These are phyloP conservation scores for Abramis brama DNA, from an alignment of 2,113 vertebrate species.

Conservation along the genomic window DNA sequence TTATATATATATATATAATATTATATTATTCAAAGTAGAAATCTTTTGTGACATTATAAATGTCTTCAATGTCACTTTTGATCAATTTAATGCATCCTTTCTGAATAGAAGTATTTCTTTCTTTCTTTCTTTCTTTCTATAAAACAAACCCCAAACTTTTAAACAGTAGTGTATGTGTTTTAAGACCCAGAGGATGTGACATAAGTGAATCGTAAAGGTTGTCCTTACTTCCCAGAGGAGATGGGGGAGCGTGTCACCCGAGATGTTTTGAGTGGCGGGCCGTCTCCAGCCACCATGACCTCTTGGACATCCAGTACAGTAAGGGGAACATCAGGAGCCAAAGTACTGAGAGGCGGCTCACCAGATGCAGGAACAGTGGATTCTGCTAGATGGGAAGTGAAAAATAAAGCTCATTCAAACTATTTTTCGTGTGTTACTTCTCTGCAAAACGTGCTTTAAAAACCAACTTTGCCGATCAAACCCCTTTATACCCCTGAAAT, in stretches of 20 bases:
- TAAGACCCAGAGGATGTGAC: neutral
- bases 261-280: slow-evolving; percentile 48
- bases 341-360: slow-evolving; percentile 58
- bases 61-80: neutral
- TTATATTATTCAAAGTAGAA: neutral
- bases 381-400: slow-evolving; percentile 55
- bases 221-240: slow-evolving; percentile 57
- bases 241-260: slow-evolving; percentile 50
- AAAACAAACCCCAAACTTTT: neutral
- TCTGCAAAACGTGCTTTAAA: neutral
- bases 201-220: neutral
- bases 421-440: neutral
- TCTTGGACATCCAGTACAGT: slow-evolving; percentile 51
- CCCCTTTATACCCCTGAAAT: neutral
- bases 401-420: neutral
- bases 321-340: slow-evolving; percentile 69
- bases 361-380: slow-evolving; percentile 38
- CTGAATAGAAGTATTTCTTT: neutral
- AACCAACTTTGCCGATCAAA: neutral
- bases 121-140: neutral
- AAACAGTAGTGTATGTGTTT: neutral
- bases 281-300: slow-evolving; percentile 51
- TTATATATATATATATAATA: no score
- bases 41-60: neutral
- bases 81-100: neutral